A percentile compares a stretch with the other conserved stretches of the same genome.
Conservation (phyloP, 2,113 vertebrate genomes). For the Anoura caudifer region DNA sequence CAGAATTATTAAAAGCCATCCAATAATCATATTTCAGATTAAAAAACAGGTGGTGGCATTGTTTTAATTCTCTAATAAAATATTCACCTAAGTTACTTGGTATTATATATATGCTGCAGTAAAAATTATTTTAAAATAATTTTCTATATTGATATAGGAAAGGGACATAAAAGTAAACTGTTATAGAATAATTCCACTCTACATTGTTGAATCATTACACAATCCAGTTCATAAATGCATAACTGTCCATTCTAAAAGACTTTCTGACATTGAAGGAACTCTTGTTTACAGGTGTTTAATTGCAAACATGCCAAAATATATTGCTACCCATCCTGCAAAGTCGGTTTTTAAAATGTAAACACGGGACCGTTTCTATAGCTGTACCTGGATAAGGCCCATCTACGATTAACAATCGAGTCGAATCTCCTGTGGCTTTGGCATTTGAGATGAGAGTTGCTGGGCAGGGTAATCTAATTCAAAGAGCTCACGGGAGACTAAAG, state of each 20-base stretch:
- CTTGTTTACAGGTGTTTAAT: constrained; percentile 60
- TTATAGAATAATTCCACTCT: neutral
- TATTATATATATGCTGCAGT: neutral
- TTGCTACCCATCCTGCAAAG: constrained; percentile 45
- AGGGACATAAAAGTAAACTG: neutral
- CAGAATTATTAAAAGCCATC: neutral
- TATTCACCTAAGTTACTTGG: neutral
- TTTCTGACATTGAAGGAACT: constrained; percentile 63
- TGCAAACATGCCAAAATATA: constrained; percentile 42
- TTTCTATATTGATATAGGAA: neutral
- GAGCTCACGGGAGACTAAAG: constrained; percentile 11
- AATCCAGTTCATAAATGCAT: constrained; percentile 29
- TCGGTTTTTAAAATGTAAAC: constrained; percentile 63
- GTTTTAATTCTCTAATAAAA: neutral
- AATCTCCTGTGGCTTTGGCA: constrained; percentile 45
- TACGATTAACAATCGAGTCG: neutral
- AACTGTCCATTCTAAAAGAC: constrained; percentile 61
- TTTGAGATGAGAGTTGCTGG: constrained; percentile 60
- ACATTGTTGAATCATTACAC: constrained; percentile 52
- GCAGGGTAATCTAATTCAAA: constrained; percentile 41
- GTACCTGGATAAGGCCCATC: constrained; percentile 48
- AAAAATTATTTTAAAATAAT: neutral
- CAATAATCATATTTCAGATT: neutral
- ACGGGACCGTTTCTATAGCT: constrained; percentile 23
- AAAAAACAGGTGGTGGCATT: neutral